Percentiles rank a stretch among this genome's conserved stretches.
These are phyloP conservation scores for Gymnocephalus cernua DNA, from an alignment of 2,113 vertebrate species.

Conservation along the genomic window DNA sequence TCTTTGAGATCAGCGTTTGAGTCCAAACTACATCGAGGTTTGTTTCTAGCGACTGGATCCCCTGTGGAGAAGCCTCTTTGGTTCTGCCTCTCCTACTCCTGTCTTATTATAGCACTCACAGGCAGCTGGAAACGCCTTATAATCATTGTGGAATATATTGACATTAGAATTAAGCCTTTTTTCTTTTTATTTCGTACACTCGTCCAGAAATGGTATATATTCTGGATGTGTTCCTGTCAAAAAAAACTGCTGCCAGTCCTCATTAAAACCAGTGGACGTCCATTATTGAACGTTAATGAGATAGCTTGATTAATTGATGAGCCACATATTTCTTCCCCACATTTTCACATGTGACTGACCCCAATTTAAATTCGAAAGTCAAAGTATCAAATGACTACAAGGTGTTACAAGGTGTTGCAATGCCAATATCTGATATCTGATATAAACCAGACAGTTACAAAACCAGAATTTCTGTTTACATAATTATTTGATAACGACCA, in stretches of 20 bases:
- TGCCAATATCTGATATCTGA: background rate
- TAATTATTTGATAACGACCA: background rate
- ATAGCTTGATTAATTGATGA: background rate
- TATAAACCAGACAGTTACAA: background rate
- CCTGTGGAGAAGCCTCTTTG: conserved; percentile 31
- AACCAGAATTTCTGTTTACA: background rate
- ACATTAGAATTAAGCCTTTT: conserved; percentile 19
- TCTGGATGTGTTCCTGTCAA: background rate
- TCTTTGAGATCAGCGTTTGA: conserved; percentile 41
- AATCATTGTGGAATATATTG: conserved; percentile 41
- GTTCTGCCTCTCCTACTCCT: conserved; percentile 18
- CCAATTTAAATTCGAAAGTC: background rate
- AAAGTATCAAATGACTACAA: background rate
- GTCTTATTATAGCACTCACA: conserved; percentile 52
- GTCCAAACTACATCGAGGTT: conserved; percentile 15
- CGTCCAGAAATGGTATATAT: background rate
- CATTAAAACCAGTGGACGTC: conserved; percentile 12
- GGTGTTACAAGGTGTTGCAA: background rate
- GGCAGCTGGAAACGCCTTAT: conserved; percentile 13
- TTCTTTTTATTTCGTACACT: background rate
- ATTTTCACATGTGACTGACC: background rate
- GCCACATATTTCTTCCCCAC: background rate
- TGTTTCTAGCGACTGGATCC: conserved; percentile 24
- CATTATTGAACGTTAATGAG: background rate
- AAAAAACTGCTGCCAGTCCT: conserved; percentile 3